Evolutionary conservation across 1,140 invertebrate species (phyloP).

Genomic region (Cardiocondyla obscurior): DNA sequence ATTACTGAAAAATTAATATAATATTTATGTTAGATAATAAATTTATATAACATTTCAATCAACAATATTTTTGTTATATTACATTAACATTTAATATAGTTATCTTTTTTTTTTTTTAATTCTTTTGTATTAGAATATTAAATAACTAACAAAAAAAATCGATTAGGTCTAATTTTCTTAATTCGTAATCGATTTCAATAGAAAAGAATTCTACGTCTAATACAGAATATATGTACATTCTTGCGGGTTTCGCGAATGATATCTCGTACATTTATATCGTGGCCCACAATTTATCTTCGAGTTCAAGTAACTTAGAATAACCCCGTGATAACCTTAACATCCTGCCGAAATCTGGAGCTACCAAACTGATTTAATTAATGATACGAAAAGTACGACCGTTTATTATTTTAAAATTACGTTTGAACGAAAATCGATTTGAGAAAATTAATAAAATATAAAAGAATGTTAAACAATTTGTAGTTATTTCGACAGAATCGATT

Average conservation of each 20-base stretch:
- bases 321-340: conserved; percentile 62
- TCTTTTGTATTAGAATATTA: not conserved
- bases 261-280: conserved; percentile 31
- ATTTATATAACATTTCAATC: too few species aligned
- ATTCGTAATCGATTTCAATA: not conserved
- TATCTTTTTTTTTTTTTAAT: not conserved
- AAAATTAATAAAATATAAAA: not conserved
- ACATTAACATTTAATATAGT: not conserved
- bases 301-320: conserved; percentile 74
- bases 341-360: conserved; percentile 40
- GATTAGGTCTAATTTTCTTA: not conserved
- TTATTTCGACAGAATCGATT: not conserved
- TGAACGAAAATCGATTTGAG: not conserved
- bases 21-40: not conserved
- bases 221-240: not conserved
- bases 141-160: too few species aligned
- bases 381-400: not conserved
- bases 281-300: conserved; percentile 67
- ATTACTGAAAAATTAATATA: not conserved
- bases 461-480: not conserved
- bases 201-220: conserved; percentile 23
- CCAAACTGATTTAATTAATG: conserved; percentile 11
- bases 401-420: not conserved
- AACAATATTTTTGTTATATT: not conserved
- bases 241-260: conserved; percentile 15